A percentile compares a stretch with the other conserved stretches of the same genome.
Conservation (phyloP, 2,113 vertebrate species). For the Cariama cristata region DNA sequence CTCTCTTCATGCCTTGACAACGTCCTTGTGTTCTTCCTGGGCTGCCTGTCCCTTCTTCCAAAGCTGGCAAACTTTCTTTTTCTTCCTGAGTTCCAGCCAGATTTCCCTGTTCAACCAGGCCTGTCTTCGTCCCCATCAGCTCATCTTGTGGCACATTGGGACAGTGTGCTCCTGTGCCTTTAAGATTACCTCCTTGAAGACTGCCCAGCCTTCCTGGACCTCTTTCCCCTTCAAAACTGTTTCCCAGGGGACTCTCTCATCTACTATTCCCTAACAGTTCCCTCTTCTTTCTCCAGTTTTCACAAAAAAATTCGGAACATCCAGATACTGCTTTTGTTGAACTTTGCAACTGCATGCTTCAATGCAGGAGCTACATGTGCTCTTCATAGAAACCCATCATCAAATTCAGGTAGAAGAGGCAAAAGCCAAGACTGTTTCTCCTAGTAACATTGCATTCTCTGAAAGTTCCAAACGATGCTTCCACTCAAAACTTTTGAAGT, state of each 20-base stretch:
- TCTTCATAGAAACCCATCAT: neutral
- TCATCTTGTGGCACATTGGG: no score
- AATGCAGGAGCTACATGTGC: neutral
- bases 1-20: no score
- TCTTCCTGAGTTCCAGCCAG: no score
- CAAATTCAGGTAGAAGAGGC: neutral
- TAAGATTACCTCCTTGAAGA: no score
- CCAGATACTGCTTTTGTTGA: neutral
- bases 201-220: no score
- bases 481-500: neutral
- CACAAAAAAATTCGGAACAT: neutral
- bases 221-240: no score
- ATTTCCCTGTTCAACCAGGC: no score
- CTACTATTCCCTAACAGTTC: neutral
- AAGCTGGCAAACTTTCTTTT: no score
- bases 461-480: neutral
- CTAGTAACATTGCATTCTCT: neutral
- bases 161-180: no score
- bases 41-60: no score
- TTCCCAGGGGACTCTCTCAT: neutral
- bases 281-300: neutral
- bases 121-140: no score
- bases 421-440: neutral
- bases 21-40: no score
- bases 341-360: neutral